Conservation (phyloP, 2,888 invertebrate species). For the Iselma pallidipennis region DNA sequence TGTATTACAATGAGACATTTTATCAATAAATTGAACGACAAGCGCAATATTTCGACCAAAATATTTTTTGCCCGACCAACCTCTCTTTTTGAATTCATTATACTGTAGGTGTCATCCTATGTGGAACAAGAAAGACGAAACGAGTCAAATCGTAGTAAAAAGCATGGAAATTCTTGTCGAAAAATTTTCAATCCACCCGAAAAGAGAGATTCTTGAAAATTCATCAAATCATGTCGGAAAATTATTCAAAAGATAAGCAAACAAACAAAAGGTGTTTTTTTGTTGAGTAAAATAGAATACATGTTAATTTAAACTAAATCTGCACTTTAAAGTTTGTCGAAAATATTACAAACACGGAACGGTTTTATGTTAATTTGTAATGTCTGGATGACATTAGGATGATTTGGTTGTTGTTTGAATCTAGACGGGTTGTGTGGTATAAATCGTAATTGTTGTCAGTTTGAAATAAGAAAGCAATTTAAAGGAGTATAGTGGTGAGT, state of each 20-base stretch:
- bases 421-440: constrained; percentile 3
- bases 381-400: not conserved
- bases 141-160: not conserved
- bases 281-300: too few relatives aligned
- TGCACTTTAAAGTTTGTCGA: not conserved
- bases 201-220: not conserved
- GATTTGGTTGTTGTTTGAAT: not conserved
- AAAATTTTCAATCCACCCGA: not conserved
- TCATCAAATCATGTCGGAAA: not conserved
- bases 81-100: not conserved
- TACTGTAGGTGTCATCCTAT: not conserved
- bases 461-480: constrained; percentile 45
- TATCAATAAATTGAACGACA: constrained; percentile 17
- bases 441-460: constrained; percentile 23
- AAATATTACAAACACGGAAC: not conserved
- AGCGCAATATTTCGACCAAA: constrained; percentile 2
- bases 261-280: too few relatives aligned
- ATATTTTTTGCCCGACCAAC: not conserved
- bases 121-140: not conserved
- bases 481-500: constrained; percentile 45
- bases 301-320: not conserved
- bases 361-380: not conserved
- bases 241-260: not conserved
- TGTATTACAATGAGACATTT: constrained; percentile 16
- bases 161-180: not conserved